These are phyloP conservation scores for Carpatolechia fugitivella DNA, from an alignment of 2,888 invertebrate species.

Conservation along the genomic window DNA sequence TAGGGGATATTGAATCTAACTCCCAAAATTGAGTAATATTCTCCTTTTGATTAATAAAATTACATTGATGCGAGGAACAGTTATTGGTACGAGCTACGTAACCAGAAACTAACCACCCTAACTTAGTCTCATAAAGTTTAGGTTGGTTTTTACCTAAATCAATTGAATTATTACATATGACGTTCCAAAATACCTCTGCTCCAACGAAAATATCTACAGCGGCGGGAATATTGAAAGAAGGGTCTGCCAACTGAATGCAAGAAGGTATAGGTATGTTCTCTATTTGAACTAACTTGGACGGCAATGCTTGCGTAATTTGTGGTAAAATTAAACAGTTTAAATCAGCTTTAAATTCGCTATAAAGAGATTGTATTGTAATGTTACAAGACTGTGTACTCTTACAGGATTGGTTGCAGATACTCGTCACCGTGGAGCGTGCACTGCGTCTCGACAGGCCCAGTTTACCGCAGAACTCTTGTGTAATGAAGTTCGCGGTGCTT, in stretches of 20 bases:
- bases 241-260: constrained; percentile 16
- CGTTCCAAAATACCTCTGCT: not conserved
- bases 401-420: constrained; percentile 11
- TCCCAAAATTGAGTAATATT: constrained; percentile 3
- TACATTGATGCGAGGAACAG: not conserved
- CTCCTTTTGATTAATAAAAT: not conserved
- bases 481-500: constrained; percentile 16
- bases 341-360: constrained; percentile 16
- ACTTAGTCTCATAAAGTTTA: too few species aligned
- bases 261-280: constrained; percentile 12
- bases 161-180: constrained; percentile 11
- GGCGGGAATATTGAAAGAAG: constrained; percentile 17
- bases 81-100: not conserved
- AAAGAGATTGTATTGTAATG: constrained; percentile 17
- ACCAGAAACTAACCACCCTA: constrained; percentile 16
- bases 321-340: constrained; percentile 22
- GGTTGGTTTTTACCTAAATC: not conserved
- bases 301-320: constrained; percentile 20
- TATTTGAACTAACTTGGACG: constrained; percentile 15
- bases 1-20: not conserved
- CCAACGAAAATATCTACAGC: constrained; percentile 18
- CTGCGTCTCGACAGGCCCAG: not conserved
- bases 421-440: constrained; percentile 8
- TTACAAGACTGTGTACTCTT: constrained; percentile 5
- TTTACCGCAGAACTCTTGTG: constrained; percentile 1